Conservation (phyloP, 2,797 vertebrate species). For the Gobionotothen gibberifrons region DNA sequence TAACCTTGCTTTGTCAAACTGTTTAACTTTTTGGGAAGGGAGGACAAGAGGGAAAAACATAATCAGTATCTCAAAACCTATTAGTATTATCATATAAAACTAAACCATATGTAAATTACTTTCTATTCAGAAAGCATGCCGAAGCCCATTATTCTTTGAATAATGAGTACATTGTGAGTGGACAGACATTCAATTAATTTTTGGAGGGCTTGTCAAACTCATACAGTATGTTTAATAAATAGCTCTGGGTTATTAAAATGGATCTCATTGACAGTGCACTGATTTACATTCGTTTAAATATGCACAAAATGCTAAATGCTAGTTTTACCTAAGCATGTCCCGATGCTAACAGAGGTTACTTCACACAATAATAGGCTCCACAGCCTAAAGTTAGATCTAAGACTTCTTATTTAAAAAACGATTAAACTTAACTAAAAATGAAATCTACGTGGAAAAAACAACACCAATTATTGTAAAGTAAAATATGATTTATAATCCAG, state of each 20-base stretch:
- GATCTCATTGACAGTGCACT: slow-evolving; percentile 25
- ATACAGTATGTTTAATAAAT: slow-evolving; percentile 41
- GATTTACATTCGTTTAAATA: slow-evolving; percentile 41
- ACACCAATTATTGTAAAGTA: too few species aligned
- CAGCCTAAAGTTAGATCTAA: too few species aligned
- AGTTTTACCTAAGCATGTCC: not conserved
- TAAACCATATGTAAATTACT: slow-evolving; percentile 38
- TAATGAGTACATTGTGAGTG: slow-evolving; percentile 48
- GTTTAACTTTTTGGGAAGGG: not conserved
- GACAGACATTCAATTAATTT: slow-evolving; percentile 58
- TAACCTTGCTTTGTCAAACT: slow-evolving; percentile 1
- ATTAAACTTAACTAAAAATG: too few species aligned
- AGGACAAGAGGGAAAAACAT: slow-evolving; percentile 22
- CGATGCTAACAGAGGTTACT: not conserved
- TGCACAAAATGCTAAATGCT: slow-evolving; percentile 1
- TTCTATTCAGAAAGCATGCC: slow-evolving; percentile 31
- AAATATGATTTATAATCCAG: too few species aligned
- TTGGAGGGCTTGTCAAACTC: slow-evolving; percentile 47
- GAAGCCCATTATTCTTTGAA: slow-evolving; percentile 53
- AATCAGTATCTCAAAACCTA: slow-evolving; percentile 29
- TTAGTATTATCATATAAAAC: slow-evolving; percentile 25
- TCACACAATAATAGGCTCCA: not conserved
- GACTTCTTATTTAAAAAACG: too few species aligned
- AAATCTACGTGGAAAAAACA: too few species aligned
- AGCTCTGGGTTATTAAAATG: slow-evolving; percentile 44